Conservation (phyloP, 2,113 vertebrate species). For the Aegithalos caudatus region DNA sequence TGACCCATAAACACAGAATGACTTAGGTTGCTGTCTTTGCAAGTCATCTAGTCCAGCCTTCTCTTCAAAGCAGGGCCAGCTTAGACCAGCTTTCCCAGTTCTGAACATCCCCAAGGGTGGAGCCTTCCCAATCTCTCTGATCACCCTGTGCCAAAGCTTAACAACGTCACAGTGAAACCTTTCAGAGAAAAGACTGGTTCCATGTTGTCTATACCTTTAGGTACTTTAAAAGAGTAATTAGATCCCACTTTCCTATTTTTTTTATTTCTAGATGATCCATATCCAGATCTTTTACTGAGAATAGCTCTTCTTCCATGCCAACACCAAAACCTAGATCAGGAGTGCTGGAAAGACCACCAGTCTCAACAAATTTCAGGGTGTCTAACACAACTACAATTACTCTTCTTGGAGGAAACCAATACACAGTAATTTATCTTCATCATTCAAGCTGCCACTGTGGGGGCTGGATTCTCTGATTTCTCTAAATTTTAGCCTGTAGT, state of each 20-base stretch:
- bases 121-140: not conserved
- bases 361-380: not conserved
- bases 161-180: not conserved
- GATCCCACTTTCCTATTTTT: not conserved
- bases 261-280: not conserved
- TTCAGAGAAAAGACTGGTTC: not conserved
- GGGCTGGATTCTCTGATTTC: not conserved
- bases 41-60: not conserved
- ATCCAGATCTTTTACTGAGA: not conserved
- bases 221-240: not conserved
- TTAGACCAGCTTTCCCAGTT: not conserved
- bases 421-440: not conserved
- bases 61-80: not conserved
- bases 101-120: not conserved
- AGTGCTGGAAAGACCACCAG: not conserved
- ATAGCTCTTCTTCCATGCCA: not conserved
- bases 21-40: not conserved
- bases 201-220: not conserved
- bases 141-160: not conserved
- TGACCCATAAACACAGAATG: not conserved
- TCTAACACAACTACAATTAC: not conserved
- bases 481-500: not conserved
- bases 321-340: not conserved
- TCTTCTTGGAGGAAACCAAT: not conserved
- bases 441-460: not conserved